Conservation (phyloP, 1,140 invertebrate species). For the Heliconius hermathena region DNA sequence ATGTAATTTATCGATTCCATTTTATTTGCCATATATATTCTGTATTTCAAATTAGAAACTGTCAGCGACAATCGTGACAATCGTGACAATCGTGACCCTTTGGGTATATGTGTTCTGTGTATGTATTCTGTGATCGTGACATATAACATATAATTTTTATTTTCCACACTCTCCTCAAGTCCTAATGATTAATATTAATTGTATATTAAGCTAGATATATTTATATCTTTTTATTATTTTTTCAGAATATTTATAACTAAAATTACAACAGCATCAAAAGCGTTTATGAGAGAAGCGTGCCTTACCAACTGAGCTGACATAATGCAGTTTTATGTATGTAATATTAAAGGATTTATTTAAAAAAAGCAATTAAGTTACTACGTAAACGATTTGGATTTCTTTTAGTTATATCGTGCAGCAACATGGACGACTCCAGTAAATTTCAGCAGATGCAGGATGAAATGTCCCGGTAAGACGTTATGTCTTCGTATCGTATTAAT, state of each 20-base stretch:
- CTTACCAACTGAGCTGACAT: constrained; percentile 11
- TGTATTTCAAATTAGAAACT: too few species aligned
- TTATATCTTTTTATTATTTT: neutral
- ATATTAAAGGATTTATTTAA: constrained; percentile 41
- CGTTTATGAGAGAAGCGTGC: neutral
- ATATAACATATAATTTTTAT: too few species aligned
- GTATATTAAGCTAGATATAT: too few species aligned
- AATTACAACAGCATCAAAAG: neutral
- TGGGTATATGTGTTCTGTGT: too few species aligned
- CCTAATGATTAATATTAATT: too few species aligned
- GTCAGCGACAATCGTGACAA: too few species aligned
- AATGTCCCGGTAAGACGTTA: constrained; percentile 86
- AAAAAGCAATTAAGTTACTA: constrained; percentile 42
- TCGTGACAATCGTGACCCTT: too few species aligned
- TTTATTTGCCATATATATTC: too few species aligned
- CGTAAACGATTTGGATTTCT: constrained; percentile 74
- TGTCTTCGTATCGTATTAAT: too few species aligned
- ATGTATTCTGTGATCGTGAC: too few species aligned
- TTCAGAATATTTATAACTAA: neutral
- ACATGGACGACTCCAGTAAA: constrained; percentile 80
- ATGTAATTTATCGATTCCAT: too few species aligned
- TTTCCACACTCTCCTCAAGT: too few species aligned
- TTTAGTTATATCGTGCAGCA: constrained; percentile 64
- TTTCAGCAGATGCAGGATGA: constrained; percentile 90
- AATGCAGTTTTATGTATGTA: constrained; percentile 54